Evolutionary conservation across 2,797 vertebrate species (phyloP).

Genomic region (Pteropus rufus): DNA sequence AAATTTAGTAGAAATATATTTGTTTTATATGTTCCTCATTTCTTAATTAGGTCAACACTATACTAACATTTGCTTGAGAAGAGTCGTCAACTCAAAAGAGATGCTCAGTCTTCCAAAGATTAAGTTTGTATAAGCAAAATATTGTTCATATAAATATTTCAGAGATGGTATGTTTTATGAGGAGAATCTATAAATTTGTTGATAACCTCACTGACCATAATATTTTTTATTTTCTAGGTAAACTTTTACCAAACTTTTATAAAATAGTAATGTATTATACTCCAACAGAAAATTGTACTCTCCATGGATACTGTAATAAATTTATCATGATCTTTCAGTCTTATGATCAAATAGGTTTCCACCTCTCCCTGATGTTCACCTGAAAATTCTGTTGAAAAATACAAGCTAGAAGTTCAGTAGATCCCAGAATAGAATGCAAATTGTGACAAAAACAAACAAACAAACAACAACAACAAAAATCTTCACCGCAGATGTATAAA

Average conservation of each 20-base stretch:
- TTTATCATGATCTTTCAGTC: not conserved
- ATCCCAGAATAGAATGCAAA: not conserved
- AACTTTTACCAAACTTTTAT: not conserved
- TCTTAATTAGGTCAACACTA: not conserved
- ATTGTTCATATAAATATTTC: not conserved
- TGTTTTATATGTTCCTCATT: not conserved
- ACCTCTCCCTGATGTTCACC: not conserved
- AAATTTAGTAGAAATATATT: not conserved
- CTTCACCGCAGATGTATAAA: not conserved
- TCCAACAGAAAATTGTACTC: not conserved
- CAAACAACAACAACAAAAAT: not conserved
- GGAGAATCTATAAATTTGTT: not conserved
- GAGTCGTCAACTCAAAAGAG: not conserved
- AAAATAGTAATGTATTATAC: not conserved
- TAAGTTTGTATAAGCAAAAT: not conserved
- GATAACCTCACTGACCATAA: not conserved
- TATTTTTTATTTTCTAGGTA: not conserved
- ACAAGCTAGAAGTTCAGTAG: not conserved
- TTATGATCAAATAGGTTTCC: not conserved
- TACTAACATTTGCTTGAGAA: not conserved
- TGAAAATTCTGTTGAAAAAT: not conserved
- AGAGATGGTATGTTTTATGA: not conserved
- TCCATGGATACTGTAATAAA: not conserved
- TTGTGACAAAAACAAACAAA: not conserved
- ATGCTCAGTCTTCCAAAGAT: not conserved